phyloP scores from a whole-genome alignment of 1,140 invertebrate genomes.

The Musca vetustissima region DNA sequence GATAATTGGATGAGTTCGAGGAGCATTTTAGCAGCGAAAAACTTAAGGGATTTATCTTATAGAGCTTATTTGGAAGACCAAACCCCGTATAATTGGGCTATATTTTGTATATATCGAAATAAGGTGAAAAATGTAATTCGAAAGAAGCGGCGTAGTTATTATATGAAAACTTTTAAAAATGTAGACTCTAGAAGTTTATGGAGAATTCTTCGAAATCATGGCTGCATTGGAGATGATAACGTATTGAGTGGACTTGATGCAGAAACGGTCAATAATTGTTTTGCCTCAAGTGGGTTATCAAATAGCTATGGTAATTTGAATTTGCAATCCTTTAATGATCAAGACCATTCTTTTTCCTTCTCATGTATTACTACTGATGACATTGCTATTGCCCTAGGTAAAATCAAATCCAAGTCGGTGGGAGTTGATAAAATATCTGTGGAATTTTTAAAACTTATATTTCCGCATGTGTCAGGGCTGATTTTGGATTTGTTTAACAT shows the following conservation, averaged over 20 bases:
- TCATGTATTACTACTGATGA: no score
- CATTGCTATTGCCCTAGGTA: neutral
- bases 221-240: neutral
- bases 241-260: neutral
- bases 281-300: no score
- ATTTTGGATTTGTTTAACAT: neutral
- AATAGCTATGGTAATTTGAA: no score
- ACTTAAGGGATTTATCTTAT: neutral
- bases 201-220: neutral
- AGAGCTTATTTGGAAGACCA: neutral
- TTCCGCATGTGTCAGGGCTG: neutral
- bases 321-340: no score
- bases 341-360: no score
- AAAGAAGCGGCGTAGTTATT: neutral
- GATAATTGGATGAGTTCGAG: neutral
- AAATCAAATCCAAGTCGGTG: neutral
- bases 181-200: neutral
- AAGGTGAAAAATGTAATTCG: neutral
- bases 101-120: neutral
- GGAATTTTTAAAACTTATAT: neutral
- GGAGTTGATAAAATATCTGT: neutral
- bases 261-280: neutral
- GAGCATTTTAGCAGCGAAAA: neutral
- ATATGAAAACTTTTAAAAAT: neutral
- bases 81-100: neutral